phyloP scores from a whole-genome alignment of 2,797 vertebrate genomes.

The Cercopithecus petaurista region DNA sequence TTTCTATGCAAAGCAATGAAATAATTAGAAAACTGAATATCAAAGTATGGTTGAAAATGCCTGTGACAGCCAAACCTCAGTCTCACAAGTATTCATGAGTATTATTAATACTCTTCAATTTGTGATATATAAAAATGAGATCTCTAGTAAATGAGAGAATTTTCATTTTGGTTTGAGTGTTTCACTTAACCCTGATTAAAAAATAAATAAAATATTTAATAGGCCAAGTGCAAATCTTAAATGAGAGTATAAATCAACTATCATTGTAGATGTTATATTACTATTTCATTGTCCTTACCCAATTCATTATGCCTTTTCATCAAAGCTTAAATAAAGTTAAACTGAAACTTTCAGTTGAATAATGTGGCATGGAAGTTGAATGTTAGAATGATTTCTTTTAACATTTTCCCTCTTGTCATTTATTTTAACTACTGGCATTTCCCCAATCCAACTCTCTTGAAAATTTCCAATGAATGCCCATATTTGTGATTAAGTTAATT shows the following conservation, averaged over 20 bases:
- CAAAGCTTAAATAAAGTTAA: neutral
- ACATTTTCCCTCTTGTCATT: neutral
- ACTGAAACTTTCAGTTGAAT: neutral
- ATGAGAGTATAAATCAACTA: neutral
- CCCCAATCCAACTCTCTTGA: neutral
- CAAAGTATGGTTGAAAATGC: neutral
- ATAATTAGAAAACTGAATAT: constrained; percentile 9
- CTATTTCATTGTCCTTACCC: neutral
- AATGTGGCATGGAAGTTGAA: neutral
- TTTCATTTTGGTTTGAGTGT: neutral
- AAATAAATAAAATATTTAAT: neutral
- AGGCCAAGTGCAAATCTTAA: neutral
- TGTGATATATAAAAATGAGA: neutral
- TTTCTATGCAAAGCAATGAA: neutral
- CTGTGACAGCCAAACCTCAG: neutral
- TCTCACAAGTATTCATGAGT: neutral
- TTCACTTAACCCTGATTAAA: neutral
- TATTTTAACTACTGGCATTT: neutral
- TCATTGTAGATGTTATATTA: neutral
- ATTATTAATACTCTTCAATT: neutral
- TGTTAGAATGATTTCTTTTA: neutral
- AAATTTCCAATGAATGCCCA: neutral
- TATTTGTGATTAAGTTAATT: neutral
- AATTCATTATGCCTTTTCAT: neutral
- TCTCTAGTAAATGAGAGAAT: neutral